A percentile compares a stretch with the other conserved stretches of the same genome.
Conservation (phyloP, 2,113 vertebrate genomes). For the Scomber scombrus region DNA sequence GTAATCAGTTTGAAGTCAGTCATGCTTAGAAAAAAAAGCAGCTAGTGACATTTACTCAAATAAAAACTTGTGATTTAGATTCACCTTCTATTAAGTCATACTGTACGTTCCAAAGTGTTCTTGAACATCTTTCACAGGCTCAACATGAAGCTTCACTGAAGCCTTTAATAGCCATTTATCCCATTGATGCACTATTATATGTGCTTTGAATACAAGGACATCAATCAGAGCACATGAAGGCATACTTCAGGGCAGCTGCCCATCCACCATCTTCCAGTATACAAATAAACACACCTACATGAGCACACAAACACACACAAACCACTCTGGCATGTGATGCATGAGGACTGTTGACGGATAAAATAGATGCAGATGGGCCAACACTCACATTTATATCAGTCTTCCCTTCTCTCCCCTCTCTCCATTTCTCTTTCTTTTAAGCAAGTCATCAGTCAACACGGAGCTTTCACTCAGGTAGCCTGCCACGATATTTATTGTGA, state of each 20-base stretch:
- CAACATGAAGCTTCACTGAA: not conserved
- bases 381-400: conserved; percentile 36
- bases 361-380: conserved; percentile 50
- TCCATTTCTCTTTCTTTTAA: conserved; percentile 35
- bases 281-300: not conserved
- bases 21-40: not conserved
- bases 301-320: conserved; percentile 3
- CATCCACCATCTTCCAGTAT: not conserved
- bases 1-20: not conserved
- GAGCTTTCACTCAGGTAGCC: conserved; percentile 25
- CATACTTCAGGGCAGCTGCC: not conserved
- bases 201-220: conserved; percentile 36
- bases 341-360: conserved; percentile 37
- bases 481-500: conserved; percentile 14
- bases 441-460: conserved; percentile 43
- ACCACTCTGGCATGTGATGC: conserved; percentile 1
- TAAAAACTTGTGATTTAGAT: not conserved
- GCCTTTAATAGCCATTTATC: conserved; percentile 17
- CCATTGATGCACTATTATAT: conserved; percentile 13
- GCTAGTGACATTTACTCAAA: not conserved
- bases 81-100: conserved; percentile 1
- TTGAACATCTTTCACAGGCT: not conserved
- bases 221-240: conserved; percentile 21
- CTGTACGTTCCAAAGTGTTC: not conserved
- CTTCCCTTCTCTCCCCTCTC: not conserved